These are phyloP conservation scores for Thymelicus sylvestris DNA, from an alignment of 2,888 invertebrate species.

Conservation along the genomic window DNA sequence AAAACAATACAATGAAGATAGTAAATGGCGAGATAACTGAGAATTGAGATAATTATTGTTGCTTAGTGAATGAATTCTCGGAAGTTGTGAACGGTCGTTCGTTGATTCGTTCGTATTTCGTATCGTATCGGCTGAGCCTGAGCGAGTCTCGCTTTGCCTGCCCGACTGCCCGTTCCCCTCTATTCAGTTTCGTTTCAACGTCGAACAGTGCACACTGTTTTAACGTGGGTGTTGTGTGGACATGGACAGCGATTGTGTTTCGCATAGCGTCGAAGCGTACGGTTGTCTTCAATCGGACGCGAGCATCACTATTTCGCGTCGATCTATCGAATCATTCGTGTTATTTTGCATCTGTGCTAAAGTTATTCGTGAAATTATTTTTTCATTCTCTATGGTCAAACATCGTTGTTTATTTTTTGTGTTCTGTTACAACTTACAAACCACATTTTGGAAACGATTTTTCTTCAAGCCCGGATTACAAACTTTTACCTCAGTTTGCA, in stretches of 20 bases:
- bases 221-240: slow-evolving; percentile 2
- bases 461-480: background rate
- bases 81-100: slow-evolving; percentile 69
- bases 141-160: slow-evolving; percentile 49
- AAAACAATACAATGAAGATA: slow-evolving; percentile 56
- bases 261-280: slow-evolving; percentile 15
- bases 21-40: slow-evolving; percentile 57
- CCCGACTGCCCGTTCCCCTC: slow-evolving; percentile 49
- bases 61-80: slow-evolving; percentile 72
- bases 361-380: background rate
- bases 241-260: background rate
- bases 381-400: slow-evolving; percentile 19
- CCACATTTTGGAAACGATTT: background rate
- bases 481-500: background rate
- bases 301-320: background rate
- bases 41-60: slow-evolving; percentile 61
- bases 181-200: slow-evolving; percentile 14
- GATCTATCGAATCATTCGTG: slow-evolving; percentile 6
- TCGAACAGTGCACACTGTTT: background rate
- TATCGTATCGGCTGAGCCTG: slow-evolving; percentile 52
- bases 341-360: slow-evolving; percentile 1
- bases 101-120: slow-evolving; percentile 64
- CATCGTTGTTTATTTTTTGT: slow-evolving; percentile 1
- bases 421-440: background rate
- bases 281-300: slow-evolving; percentile 9